These are phyloP conservation scores for Chloroclystis v-ata DNA, from an alignment of 2,888 invertebrate species.

Conservation along the genomic window DNA sequence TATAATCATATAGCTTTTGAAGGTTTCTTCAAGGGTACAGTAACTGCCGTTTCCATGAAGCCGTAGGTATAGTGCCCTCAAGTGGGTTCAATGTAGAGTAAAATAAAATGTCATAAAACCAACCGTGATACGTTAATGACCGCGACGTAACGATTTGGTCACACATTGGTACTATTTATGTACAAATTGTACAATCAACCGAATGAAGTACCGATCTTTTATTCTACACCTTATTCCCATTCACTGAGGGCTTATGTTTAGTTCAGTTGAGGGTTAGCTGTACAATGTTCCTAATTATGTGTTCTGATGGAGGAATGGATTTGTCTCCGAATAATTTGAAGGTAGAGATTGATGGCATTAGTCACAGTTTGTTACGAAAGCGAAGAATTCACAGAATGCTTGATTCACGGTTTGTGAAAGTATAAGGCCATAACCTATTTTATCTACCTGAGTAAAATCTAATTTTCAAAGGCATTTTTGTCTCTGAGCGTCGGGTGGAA, in stretches of 20 bases:
- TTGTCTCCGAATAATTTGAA: conserved; percentile 39
- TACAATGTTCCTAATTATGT: conserved; percentile 57
- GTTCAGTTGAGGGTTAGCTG: conserved; percentile 24
- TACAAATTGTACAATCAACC: conserved; percentile 16
- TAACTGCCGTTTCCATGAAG: conserved; percentile 10
- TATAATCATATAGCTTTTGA: not conserved
- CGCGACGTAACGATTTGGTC: conserved; percentile 65
- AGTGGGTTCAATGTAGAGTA: conserved; percentile 12
- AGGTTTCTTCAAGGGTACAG: not conserved
- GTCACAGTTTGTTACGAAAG: conserved; percentile 28
- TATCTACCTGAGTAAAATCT: not conserved
- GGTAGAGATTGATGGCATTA: conserved; percentile 34
- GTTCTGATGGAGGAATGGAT: conserved; percentile 41
- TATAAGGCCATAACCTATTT: not conserved
- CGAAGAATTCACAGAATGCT: conserved; percentile 20
- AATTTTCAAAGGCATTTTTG: too few relatives aligned
- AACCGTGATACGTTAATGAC: conserved; percentile 51
- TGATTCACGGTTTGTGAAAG: conserved; percentile 15
- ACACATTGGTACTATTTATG: conserved; percentile 64
- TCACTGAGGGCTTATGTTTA: not conserved
- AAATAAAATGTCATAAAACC: conserved; percentile 35
- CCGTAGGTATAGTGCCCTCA: conserved; percentile 11
- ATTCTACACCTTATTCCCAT: not conserved
- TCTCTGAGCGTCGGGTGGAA: too few relatives aligned
- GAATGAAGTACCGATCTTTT: not conserved